Evolutionary conservation across 2,113 vertebrate genomes (phyloP).

Genomic region (Antennarius striatus): DNA sequence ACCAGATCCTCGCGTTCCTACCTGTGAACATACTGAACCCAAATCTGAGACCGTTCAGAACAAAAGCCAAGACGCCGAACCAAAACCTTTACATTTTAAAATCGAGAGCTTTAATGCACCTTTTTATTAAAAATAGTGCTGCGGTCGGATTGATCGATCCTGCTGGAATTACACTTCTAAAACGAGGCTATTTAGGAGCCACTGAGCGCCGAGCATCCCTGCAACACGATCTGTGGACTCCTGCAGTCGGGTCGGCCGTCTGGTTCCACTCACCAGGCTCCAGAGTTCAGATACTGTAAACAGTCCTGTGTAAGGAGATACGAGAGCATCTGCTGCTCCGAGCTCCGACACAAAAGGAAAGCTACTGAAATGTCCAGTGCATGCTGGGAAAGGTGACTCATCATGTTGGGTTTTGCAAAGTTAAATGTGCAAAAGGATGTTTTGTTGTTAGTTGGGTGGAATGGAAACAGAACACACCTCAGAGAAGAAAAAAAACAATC

Average conservation of each 20-base stretch:
- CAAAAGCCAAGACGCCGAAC: no score
- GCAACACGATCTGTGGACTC: conserved; percentile 33
- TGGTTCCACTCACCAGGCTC: conserved; percentile 18
- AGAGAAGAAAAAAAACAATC: no score
- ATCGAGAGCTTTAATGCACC: neutral
- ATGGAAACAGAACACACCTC: no score
- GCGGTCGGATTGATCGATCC: conserved; percentile 4
- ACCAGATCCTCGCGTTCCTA: no score
- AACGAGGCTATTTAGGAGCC: conserved; percentile 13
- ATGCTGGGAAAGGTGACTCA: conserved; percentile 9
- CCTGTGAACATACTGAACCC: no score
- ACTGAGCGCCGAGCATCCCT: neutral
- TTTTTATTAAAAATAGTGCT: neutral
- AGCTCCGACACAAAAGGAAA: neutral
- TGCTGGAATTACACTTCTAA: conserved; percentile 11
- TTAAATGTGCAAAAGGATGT: neutral
- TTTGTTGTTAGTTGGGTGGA: neutral
- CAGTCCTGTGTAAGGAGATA: conserved; percentile 14
- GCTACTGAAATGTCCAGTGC: conserved; percentile 12
- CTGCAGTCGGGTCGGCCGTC: conserved; percentile 5
- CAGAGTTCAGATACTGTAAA: conserved; percentile 11
- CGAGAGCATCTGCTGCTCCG: neutral
- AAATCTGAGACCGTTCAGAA: no score
- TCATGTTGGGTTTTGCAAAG: neutral
- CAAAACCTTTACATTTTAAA: neutral